Conservation (phyloP, 2,797 vertebrate species). For the Intellagama lesueurii region DNA sequence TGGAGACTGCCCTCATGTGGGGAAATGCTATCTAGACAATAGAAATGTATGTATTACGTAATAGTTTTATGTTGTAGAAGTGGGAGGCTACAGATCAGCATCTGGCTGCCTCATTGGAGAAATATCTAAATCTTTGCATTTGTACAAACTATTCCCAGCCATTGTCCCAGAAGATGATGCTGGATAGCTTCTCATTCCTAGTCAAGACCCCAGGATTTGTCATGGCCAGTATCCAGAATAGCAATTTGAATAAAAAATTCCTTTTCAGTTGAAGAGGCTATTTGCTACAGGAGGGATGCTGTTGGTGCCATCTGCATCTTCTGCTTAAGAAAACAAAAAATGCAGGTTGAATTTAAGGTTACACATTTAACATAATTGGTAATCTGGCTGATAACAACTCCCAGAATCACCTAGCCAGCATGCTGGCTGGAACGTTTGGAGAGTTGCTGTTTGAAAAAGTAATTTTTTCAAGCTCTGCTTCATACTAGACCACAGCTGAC, state of each 20-base stretch:
- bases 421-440: too few species aligned
- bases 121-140: neutral
- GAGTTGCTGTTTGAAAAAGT: too few species aligned
- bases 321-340: neutral
- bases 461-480: too few species aligned
- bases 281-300: neutral
- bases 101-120: neutral
- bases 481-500: too few species aligned
- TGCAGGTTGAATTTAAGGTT: neutral
- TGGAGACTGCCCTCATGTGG: conserved; percentile 68
- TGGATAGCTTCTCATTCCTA: neutral
- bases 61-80: neutral
- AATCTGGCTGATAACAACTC: neutral
- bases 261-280: neutral
- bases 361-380: neutral
- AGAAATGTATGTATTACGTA: neutral
- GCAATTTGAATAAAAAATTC: neutral
- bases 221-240: neutral
- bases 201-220: neutral
- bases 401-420: too few species aligned
- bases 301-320: neutral
- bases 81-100: neutral
- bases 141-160: too few species aligned
- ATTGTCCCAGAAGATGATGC: too few species aligned
- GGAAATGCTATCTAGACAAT: conserved; percentile 3